Percentiles rank a stretch among this genome's conserved stretches.
phyloP scores from a whole-genome alignment of 2,888 invertebrate species.

The Drosophila neonasuta region DNA sequence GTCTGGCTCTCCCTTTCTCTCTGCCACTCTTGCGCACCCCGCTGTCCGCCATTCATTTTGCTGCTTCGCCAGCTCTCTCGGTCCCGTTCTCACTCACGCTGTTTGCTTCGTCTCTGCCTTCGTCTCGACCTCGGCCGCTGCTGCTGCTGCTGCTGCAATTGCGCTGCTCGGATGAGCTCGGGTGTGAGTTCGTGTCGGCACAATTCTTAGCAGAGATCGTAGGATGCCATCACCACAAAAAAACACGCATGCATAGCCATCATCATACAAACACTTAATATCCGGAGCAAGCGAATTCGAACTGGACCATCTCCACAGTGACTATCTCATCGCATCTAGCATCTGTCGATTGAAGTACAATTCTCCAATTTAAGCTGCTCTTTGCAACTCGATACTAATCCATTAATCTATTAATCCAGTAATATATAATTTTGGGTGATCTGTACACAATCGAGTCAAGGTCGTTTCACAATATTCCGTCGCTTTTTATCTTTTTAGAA shows the following conservation, averaged over 20 bases:
- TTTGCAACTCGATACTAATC: constrained; percentile 4
- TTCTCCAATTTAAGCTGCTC: constrained; percentile 14
- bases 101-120: not conserved
- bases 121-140: constrained; percentile 12
- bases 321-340: not conserved
- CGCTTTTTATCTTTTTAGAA: not conserved
- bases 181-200: constrained; percentile 10
- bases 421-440: too few relatives aligned
- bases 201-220: constrained; percentile 20
- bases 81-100: constrained; percentile 6
- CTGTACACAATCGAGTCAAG: not conserved
- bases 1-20: constrained; percentile 12
- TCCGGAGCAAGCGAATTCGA: constrained; percentile 12
- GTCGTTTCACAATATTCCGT: not conserved
- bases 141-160: constrained; percentile 12
- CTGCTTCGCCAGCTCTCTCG: constrained; percentile 10
- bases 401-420: not conserved
- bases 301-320: constrained; percentile 8
- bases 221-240: constrained; percentile 9
- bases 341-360: constrained; percentile 2
- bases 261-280: not conserved
- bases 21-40: not conserved
- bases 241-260: not conserved
- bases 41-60: not conserved
- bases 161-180: constrained; percentile 13